A percentile compares a stretch with the other conserved stretches of the same genome.
phyloP scores from a whole-genome alignment of 2,888 invertebrate genomes.

The Operophtera brumata region DNA sequence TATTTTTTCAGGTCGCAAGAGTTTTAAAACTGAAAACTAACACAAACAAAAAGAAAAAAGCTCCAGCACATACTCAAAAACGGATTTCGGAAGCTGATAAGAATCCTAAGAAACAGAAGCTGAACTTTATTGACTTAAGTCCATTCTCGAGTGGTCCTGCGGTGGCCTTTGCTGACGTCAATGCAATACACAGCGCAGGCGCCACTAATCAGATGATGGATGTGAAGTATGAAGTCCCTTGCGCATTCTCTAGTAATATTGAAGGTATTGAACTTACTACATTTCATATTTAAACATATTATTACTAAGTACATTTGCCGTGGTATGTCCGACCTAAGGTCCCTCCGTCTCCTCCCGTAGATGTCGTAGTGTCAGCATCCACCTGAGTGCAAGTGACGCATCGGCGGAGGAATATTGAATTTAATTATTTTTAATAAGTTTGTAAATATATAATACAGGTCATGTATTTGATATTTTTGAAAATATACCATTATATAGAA shows the following conservation, averaged over 20 bases:
- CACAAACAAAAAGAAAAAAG: conserved; percentile 21
- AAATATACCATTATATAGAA: too few relatives aligned
- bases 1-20: too few relatives aligned
- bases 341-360: too few relatives aligned
- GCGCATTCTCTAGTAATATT: conserved; percentile 7
- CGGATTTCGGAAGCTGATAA: conserved; percentile 27
- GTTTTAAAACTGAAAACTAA: conserved; percentile 35
- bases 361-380: too few relatives aligned
- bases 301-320: too few relatives aligned
- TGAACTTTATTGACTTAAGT: conserved; percentile 18
- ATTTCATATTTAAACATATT: too few relatives aligned
- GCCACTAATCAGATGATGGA: conserved; percentile 35
- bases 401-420: conserved; percentile 56
- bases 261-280: too few relatives aligned
- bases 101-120: conserved; percentile 29
- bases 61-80: conserved; percentile 12
- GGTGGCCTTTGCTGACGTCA: conserved; percentile 64
- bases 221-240: conserved; percentile 45
- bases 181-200: conserved; percentile 43
- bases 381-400: too few relatives aligned
- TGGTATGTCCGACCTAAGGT: too few relatives aligned
- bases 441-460: conserved; percentile 79
- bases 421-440: conserved; percentile 66
- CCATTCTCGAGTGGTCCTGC: conserved; percentile 37
- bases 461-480: conserved; percentile 80